Conservation (phyloP, 2,888 invertebrate species). For the Drosophila phalerata region DNA sequence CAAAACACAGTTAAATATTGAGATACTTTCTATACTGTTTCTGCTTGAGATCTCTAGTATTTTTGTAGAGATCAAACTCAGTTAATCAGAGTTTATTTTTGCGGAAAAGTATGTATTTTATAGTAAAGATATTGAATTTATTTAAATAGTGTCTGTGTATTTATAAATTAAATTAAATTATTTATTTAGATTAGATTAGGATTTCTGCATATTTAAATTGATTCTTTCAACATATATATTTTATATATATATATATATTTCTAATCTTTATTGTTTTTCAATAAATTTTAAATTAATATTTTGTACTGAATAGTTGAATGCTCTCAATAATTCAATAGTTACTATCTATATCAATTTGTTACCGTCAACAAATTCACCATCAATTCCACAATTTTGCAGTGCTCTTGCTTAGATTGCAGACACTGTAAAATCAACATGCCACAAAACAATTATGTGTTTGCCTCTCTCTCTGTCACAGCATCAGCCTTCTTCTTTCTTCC, state of each 20-base stretch:
- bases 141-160: too few species aligned
- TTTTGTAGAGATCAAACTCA: too few species aligned
- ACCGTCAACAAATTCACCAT: constrained; percentile 4
- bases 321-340: background rate
- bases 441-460: constrained; percentile 17
- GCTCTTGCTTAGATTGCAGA: constrained; percentile 9
- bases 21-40: too few species aligned
- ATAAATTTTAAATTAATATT: background rate
- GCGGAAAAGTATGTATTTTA: too few species aligned
- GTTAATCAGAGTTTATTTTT: too few species aligned
- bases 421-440: constrained; percentile 15
- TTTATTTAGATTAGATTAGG: too few species aligned
- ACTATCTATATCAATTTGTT: constrained; percentile 8
- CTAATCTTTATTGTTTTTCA: background rate
- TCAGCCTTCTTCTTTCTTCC: background rate
- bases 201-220: too few species aligned
- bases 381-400: constrained; percentile 11
- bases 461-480: background rate
- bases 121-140: too few species aligned
- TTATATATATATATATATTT: background rate
- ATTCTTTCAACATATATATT: background rate
- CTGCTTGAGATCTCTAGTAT: too few species aligned
- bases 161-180: too few species aligned
- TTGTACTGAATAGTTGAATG: background rate
- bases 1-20: too few species aligned